These are phyloP conservation scores for Acyrthosiphon pisum DNA, from an alignment of 1,140 invertebrate genomes.

Conservation along the genomic window DNA sequence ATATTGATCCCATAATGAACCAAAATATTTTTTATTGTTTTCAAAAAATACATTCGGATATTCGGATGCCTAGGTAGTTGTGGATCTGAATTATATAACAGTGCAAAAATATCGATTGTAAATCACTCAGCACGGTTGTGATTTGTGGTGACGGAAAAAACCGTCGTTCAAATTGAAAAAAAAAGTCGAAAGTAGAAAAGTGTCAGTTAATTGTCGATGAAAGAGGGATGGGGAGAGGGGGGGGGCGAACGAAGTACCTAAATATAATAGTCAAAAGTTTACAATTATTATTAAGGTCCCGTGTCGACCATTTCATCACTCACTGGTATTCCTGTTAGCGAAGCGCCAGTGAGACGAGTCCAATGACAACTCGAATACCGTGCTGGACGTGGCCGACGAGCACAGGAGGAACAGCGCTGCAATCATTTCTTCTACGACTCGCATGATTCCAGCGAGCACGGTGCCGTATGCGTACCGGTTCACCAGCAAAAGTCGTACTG, in stretches of 20 bases:
- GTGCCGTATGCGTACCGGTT: not conserved
- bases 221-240: not conserved
- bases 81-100: not conserved
- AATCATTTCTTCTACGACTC: no score
- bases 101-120: not conserved
- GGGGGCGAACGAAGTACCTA: no score
- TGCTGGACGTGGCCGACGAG: no score
- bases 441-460: not conserved
- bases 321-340: constrained; percentile 25
- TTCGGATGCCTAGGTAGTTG: not conserved
- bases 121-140: not conserved
- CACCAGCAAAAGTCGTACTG: constrained; percentile 19
- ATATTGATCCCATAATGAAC: not conserved
- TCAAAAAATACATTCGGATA: not conserved
- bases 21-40: not conserved
- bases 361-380: not conserved
- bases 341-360: constrained; percentile 30
- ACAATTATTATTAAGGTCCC: not conserved
- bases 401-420: not conserved
- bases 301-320: not conserved
- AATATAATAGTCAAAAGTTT: not conserved
- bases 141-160: not conserved
- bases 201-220: not conserved
- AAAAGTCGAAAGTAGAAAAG: not conserved
- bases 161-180: not conserved